These are phyloP conservation scores for Prunella himalayana DNA, from an alignment of 2,113 vertebrate species.

Conservation along the genomic window DNA sequence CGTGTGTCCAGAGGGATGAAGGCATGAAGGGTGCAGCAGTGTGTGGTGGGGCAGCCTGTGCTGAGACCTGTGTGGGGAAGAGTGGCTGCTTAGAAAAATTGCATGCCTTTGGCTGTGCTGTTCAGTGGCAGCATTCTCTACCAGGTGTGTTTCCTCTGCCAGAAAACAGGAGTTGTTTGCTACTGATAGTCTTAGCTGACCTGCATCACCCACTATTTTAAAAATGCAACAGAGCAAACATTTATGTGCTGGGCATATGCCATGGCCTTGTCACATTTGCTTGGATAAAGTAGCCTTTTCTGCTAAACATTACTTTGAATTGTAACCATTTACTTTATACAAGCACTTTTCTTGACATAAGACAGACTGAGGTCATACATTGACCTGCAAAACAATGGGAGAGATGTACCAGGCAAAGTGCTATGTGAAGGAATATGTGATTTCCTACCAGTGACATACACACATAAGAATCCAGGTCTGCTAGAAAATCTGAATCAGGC, in stretches of 20 bases:
- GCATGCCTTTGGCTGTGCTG: not conserved
- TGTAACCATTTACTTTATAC: not conserved
- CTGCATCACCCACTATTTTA: not conserved
- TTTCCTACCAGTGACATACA: not conserved
- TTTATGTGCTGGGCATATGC: fast-evolving
- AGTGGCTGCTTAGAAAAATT: not conserved
- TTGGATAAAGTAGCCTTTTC: not conserved
- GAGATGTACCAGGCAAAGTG: not conserved
- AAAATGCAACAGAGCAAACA: not conserved
- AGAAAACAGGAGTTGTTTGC: not conserved
- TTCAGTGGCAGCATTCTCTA: not conserved
- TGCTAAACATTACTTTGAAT: not conserved
- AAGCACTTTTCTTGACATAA: not conserved
- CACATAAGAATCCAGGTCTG: not conserved
- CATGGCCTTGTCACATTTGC: not conserved
- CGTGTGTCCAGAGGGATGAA: not conserved
- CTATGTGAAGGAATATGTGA: not conserved
- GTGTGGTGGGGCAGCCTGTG: fast-evolving
- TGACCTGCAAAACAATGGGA: not conserved
- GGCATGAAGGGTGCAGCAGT: not conserved
- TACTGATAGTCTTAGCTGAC: not conserved
- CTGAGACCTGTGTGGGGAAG: not conserved
- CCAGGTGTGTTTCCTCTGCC: not conserved
- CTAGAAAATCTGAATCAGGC: not conserved
- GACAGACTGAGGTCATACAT: not conserved